A percentile compares a stretch with the other conserved stretches of the same genome.
These are phyloP conservation scores for Melipona beecheii DNA, from an alignment of 2,888 invertebrate species.

Conservation along the genomic window DNA sequence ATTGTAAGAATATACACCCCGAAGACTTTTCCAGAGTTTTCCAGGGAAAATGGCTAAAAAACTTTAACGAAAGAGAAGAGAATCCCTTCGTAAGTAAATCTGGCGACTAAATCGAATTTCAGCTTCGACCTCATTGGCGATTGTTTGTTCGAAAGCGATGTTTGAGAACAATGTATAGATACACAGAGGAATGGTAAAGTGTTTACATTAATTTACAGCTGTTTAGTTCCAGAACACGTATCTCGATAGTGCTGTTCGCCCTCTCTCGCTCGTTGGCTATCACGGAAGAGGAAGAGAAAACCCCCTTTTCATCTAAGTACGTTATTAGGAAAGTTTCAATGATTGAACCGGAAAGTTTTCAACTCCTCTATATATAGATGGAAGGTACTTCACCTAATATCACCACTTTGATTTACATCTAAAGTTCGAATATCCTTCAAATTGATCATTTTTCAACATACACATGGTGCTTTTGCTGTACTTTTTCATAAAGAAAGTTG, in stretches of 20 bases:
- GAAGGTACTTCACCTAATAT: background rate
- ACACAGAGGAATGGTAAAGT: conserved; percentile 9
- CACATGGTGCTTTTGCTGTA: too few relatives aligned
- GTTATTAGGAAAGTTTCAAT: conserved; percentile 49
- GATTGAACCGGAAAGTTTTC: conserved; percentile 8
- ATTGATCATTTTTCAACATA: too few relatives aligned
- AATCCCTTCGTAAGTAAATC: background rate
- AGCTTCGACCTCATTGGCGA: conserved; percentile 19
- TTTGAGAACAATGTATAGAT: conserved; percentile 31
- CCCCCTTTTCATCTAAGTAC: background rate
- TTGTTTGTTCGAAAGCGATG: conserved; percentile 35
- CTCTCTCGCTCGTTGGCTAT: background rate
- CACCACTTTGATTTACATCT: too few relatives aligned
- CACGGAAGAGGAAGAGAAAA: background rate
- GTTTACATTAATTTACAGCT: conserved; percentile 52
- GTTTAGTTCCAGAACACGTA: conserved; percentile 28
- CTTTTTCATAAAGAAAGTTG: too few relatives aligned
- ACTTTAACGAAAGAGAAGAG: too few relatives aligned
- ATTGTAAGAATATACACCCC: too few relatives aligned
- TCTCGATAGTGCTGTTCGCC: background rate
- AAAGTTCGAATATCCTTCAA: too few relatives aligned
- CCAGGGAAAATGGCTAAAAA: too few relatives aligned
- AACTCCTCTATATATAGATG: background rate
- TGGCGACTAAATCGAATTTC: conserved; percentile 10
- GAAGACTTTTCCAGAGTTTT: too few relatives aligned